A percentile compares a stretch with the other conserved stretches of the same genome.
phyloP scores from a whole-genome alignment of 2,797 vertebrate genomes.

The Brachyalestes nurse region DNA sequence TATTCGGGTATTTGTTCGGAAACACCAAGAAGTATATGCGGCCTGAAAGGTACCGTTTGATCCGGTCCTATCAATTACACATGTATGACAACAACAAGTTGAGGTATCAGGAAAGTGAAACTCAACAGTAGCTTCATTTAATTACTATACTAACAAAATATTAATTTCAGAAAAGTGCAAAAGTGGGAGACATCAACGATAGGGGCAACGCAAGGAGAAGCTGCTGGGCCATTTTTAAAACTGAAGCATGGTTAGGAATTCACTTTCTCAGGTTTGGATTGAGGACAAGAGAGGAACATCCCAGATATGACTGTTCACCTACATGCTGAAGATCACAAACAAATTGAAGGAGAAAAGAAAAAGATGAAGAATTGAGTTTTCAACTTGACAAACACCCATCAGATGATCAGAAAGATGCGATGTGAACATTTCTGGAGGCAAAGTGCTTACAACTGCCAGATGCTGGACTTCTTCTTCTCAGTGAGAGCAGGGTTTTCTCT shows the following conservation, averaged over 20 bases:
- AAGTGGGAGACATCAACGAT: not conserved
- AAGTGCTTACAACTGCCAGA: constrained; percentile 97
- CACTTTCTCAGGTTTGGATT: not conserved
- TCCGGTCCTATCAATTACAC: too few species aligned
- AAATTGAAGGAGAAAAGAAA: constrained; percentile 54
- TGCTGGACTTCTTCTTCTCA: constrained; percentile 98
- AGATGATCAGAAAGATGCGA: not conserved
- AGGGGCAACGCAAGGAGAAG: constrained; percentile 5
- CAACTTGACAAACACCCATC: not conserved
- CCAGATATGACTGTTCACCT: constrained; percentile 11
- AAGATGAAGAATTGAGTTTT: constrained; percentile 10
- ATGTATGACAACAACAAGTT: too few species aligned
- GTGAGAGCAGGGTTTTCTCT: constrained; percentile 90
- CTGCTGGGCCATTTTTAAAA: constrained; percentile 29
- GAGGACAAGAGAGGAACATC: not conserved
- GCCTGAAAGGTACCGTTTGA: too few species aligned
- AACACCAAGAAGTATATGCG: too few species aligned
- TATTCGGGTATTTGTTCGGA: too few species aligned
- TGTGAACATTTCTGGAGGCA: not conserved
- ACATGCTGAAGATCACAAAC: constrained; percentile 28
- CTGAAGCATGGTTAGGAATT: constrained; percentile 61
- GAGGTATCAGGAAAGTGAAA: too few species aligned
- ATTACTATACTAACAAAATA: not conserved
- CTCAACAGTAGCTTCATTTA: too few species aligned
- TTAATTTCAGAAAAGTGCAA: not conserved